phyloP scores from a whole-genome alignment of 35 echinoderm and acorn worm species.

The Apostichopus japonicus region DNA sequence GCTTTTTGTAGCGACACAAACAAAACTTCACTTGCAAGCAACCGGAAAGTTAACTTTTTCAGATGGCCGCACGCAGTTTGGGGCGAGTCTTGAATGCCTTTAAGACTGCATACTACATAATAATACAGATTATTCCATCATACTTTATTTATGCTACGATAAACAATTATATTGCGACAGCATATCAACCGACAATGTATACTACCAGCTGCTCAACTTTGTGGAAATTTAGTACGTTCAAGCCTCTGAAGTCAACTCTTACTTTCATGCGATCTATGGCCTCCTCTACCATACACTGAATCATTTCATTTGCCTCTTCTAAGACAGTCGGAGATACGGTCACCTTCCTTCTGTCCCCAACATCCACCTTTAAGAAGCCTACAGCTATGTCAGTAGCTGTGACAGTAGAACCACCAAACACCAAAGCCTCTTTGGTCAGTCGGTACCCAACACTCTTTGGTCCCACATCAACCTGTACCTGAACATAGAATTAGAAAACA shows the following conservation, averaged over 20 bases:
- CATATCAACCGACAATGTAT: too few species aligned
- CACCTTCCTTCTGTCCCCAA: conserved; percentile 68
- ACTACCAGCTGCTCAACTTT: too few species aligned
- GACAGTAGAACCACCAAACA: conserved; percentile 80
- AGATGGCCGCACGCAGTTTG: too few species aligned
- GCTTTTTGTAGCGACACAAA: too few species aligned
- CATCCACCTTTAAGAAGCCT: conserved; percentile 59
- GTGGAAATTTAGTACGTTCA: too few species aligned
- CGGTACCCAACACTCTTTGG: conserved; percentile 85
- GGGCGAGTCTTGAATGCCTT: too few species aligned
- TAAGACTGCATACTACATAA: too few species aligned
- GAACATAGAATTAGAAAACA: background rate
- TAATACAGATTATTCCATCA: too few species aligned
- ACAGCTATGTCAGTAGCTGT: conserved; percentile 84
- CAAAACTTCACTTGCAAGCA: too few species aligned
- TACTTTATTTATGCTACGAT: too few species aligned
- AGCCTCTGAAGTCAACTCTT: background rate
- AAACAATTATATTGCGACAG: too few species aligned
- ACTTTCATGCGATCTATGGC: conserved; percentile 92
- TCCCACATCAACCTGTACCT: conserved; percentile 71
- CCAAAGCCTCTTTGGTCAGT: conserved; percentile 51
- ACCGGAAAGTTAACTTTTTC: too few species aligned
- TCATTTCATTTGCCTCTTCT: conserved; percentile 60
- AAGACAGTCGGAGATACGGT: conserved; percentile 47
- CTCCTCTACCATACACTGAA: conserved; percentile 82